A percentile compares a stretch with the other conserved stretches of the same genome.
phyloP scores from a whole-genome alignment of 2,797 vertebrate genomes.

The Pseudomugil tenellus region DNA sequence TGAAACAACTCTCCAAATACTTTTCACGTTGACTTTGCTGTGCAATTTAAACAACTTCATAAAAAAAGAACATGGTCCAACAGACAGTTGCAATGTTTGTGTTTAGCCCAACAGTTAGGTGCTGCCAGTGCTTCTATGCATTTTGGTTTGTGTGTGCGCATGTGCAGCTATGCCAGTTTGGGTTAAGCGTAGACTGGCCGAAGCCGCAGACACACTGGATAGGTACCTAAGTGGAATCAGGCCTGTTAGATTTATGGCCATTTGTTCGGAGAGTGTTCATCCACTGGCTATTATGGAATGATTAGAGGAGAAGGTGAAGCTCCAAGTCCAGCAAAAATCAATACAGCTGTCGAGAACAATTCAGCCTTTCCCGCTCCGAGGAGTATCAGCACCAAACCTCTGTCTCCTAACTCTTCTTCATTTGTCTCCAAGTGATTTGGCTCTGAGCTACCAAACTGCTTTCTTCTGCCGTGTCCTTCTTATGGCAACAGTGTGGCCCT shows the following conservation, averaged over 20 bases:
- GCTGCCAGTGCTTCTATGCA: slow-evolving; percentile 39
- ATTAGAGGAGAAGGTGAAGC: slow-evolving; percentile 99
- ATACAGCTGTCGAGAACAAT: slow-evolving; percentile 98
- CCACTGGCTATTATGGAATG: slow-evolving; percentile 99
- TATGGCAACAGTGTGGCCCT: slow-evolving; percentile 48
- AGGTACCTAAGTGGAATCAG: slow-evolving; percentile 89
- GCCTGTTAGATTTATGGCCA: slow-evolving; percentile 97
- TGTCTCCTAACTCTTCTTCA: slow-evolving; percentile 87
- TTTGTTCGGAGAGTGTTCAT: slow-evolving; percentile 99
- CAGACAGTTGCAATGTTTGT: slow-evolving; percentile 26
- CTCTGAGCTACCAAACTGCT: slow-evolving; percentile 70
- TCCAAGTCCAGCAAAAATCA: slow-evolving; percentile 99
- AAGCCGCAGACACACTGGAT: slow-evolving; percentile 84
- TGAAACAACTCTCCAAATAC: slow-evolving; percentile 26
- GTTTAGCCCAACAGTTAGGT: slow-evolving; percentile 26
- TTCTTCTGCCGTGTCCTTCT: slow-evolving; percentile 73
- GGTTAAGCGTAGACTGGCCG: slow-evolving; percentile 83
- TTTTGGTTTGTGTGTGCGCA: slow-evolving; percentile 39
- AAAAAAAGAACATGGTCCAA: slow-evolving; percentile 40
- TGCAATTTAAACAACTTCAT: slow-evolving; percentile 39
- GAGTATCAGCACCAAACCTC: slow-evolving; percentile 88
- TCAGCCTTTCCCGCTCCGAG: slow-evolving; percentile 88
- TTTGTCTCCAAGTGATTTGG: slow-evolving; percentile 80
- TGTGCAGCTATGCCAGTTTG: slow-evolving; percentile 79
- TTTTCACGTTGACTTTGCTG: slow-evolving; percentile 47